phyloP scores from a whole-genome alignment of 2,113 vertebrate genomes.

The Rhea pennata region DNA sequence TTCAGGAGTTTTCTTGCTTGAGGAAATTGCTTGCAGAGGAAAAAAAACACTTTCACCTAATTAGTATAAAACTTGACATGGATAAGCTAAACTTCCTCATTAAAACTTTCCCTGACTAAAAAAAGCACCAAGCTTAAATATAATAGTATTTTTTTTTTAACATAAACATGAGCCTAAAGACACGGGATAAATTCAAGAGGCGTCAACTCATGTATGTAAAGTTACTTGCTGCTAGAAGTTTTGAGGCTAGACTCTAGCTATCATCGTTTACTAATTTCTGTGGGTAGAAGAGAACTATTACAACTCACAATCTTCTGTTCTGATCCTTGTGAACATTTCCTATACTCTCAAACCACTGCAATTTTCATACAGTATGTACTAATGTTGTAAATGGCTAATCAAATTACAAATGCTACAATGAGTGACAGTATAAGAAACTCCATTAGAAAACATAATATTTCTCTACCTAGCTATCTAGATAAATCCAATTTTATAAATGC shows the following conservation, averaged over 20 bases:
- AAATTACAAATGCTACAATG: not conserved
- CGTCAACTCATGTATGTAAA: not conserved
- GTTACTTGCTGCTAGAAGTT: not conserved
- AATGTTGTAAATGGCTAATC: not conserved
- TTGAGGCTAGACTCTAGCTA: not conserved
- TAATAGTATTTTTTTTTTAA: not conserved
- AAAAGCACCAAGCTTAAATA: not conserved
- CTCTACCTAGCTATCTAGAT: not conserved
- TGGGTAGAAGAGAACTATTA: not conserved
- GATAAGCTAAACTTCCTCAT: not conserved
- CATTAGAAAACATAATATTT: slow-evolving; percentile 12
- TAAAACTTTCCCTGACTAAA: not conserved
- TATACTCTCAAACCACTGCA: not conserved
- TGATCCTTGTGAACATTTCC: not conserved
- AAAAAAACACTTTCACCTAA: not conserved
- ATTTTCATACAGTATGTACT: not conserved
- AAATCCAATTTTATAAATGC: slow-evolving; percentile 3
- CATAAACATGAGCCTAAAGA: not conserved
- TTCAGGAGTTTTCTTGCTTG: not conserved
- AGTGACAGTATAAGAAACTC: slow-evolving; percentile 1
- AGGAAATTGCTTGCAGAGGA: not conserved
- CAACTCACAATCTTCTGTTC: not conserved
- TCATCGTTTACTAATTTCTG: not conserved
- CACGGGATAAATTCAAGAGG: not conserved
- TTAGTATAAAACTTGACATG: not conserved